Evolutionary conservation across 1,140 invertebrate genomes (phyloP).

Genomic region (Tigriopus japonicus): DNA sequence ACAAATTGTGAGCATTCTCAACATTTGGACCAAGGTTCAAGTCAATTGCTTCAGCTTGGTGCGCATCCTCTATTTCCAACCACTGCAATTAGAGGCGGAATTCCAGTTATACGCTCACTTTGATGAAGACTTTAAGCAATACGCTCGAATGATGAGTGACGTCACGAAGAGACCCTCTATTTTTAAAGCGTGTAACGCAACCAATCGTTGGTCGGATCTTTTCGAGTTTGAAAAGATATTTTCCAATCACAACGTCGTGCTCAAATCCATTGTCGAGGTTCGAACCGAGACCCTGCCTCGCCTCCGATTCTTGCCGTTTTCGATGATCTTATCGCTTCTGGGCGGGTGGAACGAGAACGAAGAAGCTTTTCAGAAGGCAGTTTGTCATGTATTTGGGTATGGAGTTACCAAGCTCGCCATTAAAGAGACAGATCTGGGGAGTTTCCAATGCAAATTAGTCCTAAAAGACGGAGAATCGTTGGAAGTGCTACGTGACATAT

Average conservation of each 20-base stretch:
- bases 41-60: background rate
- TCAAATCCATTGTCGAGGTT: background rate
- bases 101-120: background rate
- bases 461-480: background rate
- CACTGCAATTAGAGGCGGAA: background rate
- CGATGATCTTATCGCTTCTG: background rate
- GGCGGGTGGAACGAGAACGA: background rate
- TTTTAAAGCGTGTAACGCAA: background rate
- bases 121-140: background rate
- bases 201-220: background rate
- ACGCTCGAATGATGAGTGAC: background rate
- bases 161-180: background rate
- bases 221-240: background rate
- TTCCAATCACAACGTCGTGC: background rate
- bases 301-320: background rate
- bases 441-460: background rate
- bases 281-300: background rate
- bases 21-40: background rate
- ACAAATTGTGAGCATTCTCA: background rate
- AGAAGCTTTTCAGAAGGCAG: background rate
- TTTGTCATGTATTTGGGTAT: background rate
- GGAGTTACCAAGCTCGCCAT: background rate
- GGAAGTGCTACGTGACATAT: background rate
- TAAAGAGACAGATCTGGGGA: background rate
- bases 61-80: background rate